Evolutionary conservation across 2,113 vertebrate genomes (phyloP), one percentile per base, ranked within the genome.

Genomic region (Macaca mulatta): DNA sequence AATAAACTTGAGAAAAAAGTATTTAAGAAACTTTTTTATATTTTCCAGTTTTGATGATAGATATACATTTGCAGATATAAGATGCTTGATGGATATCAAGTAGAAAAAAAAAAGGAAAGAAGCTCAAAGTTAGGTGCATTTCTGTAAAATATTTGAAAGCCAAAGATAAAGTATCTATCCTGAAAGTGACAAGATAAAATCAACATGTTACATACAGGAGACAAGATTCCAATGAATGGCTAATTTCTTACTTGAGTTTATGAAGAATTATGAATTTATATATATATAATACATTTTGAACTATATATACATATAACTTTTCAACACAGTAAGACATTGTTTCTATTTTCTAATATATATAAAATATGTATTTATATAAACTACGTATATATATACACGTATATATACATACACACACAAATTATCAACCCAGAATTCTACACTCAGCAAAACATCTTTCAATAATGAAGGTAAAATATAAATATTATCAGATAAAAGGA

Each of bases 101-200:
- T 11, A 6, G 0, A 57, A 23, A 78, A 80, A 80, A 75, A 83
- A 83, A 43, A 16, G 17, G 35, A 32, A 61, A 52, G 12, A 32
- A 90, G 0, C 5, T 0, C 35, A 61, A 75, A 57, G 0, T 52
- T 16, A 82, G 11, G 8, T 1, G 8, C 1, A 81, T 55, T 6
- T 32, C 22, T 61, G 2, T 27, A 3, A 72, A 92, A 77, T 38
- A 22, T 1, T 35, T 94, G n/a, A 74, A 80, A 83, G 0, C 4
- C 35, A 75, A 69, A 93, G 48, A 55, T 13, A 77, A 91, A 82
- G 5, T 52, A 2, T 20, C 50, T 6, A 52, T 75, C 6, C 35
- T 69, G 16, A 69, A 87, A 69, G 22, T 16, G 78, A 83, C 7
- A 74, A 69, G 5, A 38, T 20, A 61, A 80, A 70, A 82, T 45